phyloP scores from a whole-genome alignment of 2,888 invertebrate genomes.

The Megalurothrips usitatus region DNA sequence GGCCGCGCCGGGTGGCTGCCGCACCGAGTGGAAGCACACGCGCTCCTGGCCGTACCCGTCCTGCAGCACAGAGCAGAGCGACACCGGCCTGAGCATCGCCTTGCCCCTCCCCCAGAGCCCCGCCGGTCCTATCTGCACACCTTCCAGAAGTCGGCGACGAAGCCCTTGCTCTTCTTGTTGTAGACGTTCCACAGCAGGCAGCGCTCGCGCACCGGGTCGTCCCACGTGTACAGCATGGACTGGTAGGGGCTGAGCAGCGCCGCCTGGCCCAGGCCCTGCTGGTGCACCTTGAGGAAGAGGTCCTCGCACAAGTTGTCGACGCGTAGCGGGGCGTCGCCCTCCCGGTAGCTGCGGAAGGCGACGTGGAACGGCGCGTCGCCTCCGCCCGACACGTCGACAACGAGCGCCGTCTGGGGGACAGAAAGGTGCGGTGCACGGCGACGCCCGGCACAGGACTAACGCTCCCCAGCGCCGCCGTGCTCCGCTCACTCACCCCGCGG shows the following conservation, averaged over 20 bases:
- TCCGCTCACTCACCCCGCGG: slow-evolving; percentile 61
- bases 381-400: slow-evolving; percentile 69
- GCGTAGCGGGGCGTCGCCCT: slow-evolving; percentile 76
- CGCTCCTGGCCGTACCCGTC: slow-evolving; percentile 60
- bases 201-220: slow-evolving; percentile 70
- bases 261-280: slow-evolving; percentile 54
- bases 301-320: slow-evolving; percentile 81
- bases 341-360: slow-evolving; percentile 66
- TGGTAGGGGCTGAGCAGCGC: slow-evolving; percentile 71
- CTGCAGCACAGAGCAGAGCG: slow-evolving; percentile 42
- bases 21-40: slow-evolving; percentile 66
- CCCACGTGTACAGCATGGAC: slow-evolving; percentile 77
- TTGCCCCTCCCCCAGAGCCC: no score
- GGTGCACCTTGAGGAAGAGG: slow-evolving; percentile 73
- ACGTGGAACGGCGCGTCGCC: slow-evolving; percentile 68
- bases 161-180: slow-evolving; percentile 69
- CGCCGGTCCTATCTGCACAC: slow-evolving; percentile 43
- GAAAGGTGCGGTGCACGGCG: slow-evolving; percentile 39
- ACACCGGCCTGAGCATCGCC: background rate
- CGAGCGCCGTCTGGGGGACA: slow-evolving; percentile 58
- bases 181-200: slow-evolving; percentile 77
- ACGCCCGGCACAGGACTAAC: no score
- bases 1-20: slow-evolving; percentile 51
- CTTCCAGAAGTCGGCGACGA: slow-evolving; percentile 65
- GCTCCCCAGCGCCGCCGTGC: no score